These are phyloP conservation scores for Drosophila sp. DNA, from an alignment of 1,140 invertebrate genomes.

Conservation along the genomic window DNA sequence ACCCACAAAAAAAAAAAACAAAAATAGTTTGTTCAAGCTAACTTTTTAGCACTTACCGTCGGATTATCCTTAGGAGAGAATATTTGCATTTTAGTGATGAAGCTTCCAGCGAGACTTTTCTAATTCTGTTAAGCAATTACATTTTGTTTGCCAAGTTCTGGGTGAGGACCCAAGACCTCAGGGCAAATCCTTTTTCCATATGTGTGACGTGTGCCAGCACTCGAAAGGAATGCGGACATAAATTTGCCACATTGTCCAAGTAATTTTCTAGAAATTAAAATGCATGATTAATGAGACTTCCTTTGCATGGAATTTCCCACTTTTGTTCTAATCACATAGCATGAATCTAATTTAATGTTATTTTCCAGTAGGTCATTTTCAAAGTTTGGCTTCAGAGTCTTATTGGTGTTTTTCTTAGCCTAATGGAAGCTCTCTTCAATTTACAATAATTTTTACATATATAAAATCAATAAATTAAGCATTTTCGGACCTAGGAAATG, in stretches of 20 bases:
- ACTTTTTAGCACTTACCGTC: slow-evolving; percentile 19
- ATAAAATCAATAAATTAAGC: slow-evolving; percentile 49
- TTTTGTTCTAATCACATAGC: too few relatives aligned
- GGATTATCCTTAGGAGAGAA: slow-evolving; percentile 13
- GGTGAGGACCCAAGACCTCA: not conserved
- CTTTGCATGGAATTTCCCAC: not conserved
- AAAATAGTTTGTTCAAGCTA: slow-evolving; percentile 16
- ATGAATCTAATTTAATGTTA: not conserved
- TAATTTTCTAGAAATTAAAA: not conserved
- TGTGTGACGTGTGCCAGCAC: not conserved
- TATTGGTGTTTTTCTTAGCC: not conserved
- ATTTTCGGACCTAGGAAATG: slow-evolving; percentile 28
- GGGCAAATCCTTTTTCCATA: not conserved
- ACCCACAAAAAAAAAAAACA: not conserved
- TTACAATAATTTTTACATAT: slow-evolving; percentile 28
- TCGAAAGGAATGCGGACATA: not conserved
- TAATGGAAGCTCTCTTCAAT: slow-evolving; percentile 14
- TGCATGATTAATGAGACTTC: too few relatives aligned
- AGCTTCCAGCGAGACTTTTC: slow-evolving; percentile 12
- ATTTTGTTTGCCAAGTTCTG: slow-evolving; percentile 18
- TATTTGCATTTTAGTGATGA: slow-evolving; percentile 16
- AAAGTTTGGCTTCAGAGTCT: slow-evolving; percentile 21
- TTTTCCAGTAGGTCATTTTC: not conserved
- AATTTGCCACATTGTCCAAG: not conserved
- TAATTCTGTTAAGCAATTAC: slow-evolving; percentile 18